Percentiles rank a stretch among this genome's conserved stretches.
phyloP scores from a whole-genome alignment of 2,888 invertebrate species.

The Merodon equestris region DNA sequence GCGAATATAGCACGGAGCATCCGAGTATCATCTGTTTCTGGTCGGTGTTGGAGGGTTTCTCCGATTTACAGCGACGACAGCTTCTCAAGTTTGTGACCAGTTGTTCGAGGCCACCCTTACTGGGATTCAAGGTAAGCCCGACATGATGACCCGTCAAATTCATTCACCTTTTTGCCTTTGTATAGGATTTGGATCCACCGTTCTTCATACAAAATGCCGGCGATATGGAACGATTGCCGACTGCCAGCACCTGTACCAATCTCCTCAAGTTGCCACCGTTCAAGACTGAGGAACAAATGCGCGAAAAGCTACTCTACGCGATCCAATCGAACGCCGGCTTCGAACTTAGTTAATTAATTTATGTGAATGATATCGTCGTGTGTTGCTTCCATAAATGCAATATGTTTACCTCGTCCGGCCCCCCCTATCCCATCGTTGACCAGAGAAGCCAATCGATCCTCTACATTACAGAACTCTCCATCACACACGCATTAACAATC shows the following conservation, averaged over 20 bases:
- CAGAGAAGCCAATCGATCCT: constrained; percentile 1
- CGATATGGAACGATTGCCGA: constrained; percentile 93
- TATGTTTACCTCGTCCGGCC: constrained; percentile 1
- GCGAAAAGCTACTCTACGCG: constrained; percentile 92
- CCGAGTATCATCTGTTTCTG: constrained; percentile 93
- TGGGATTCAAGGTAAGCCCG: constrained; percentile 93
- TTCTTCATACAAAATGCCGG: constrained; percentile 98
- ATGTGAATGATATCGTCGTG: constrained; percentile 43
- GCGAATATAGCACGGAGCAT: constrained; percentile 90
- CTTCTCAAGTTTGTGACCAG: constrained; percentile 98
- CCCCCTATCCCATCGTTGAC: constrained; percentile 56
- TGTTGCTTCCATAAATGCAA: constrained; percentile 43
- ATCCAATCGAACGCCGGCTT: constrained; percentile 98
- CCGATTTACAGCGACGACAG: constrained; percentile 90
- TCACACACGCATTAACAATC: constrained; percentile 31
- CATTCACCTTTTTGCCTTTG: constrained; percentile 11
- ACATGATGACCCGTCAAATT: neutral
- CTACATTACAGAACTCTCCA: neutral
- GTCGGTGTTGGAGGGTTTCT: constrained; percentile 91
- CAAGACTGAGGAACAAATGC: constrained; percentile 86
- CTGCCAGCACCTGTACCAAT: constrained; percentile 99
- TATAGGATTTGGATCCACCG: constrained; percentile 94
- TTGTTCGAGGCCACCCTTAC: constrained; percentile 96
- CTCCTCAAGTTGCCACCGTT: constrained; percentile 97
- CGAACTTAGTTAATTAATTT: constrained; percentile 88